Percentiles rank a stretch among this genome's conserved stretches.
Conservation (phyloP, 2,888 invertebrate species). For the Scotopteryx bipunctaria region DNA sequence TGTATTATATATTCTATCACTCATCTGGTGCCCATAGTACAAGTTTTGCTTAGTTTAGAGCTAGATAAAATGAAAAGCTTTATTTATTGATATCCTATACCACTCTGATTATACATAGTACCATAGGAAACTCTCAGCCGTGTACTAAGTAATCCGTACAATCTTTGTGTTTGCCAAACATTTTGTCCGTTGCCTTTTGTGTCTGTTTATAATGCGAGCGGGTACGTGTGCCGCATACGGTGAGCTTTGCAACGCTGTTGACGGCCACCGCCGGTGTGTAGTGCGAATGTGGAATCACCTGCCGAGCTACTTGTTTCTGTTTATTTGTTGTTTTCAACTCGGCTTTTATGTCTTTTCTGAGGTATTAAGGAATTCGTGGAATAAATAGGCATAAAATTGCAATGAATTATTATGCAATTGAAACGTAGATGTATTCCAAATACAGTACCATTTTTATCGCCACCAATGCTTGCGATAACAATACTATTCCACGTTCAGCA, state of each 20-base stretch:
- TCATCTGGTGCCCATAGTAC: too few species aligned
- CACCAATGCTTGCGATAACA: too few species aligned
- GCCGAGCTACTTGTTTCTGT: conserved; percentile 41
- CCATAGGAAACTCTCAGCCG: too few species aligned
- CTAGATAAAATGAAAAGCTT: too few species aligned
- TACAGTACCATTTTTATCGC: too few species aligned
- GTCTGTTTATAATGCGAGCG: conserved; percentile 58
- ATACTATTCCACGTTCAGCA: too few species aligned
- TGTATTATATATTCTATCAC: too few species aligned
- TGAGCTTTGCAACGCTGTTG: conserved; percentile 58
- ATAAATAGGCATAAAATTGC: background rate
- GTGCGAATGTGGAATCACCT: conserved; percentile 64
- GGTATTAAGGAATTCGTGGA: background rate
- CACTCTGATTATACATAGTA: too few species aligned
- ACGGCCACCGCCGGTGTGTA: conserved; percentile 43
- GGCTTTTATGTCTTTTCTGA: background rate
- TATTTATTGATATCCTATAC: too few species aligned
- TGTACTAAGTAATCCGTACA: background rate
- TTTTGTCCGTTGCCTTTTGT: conserved; percentile 38
- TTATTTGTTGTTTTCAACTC: conserved; percentile 8
- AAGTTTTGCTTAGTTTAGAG: too few species aligned
- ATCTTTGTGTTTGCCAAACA: conserved; percentile 43
- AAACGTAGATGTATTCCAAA: too few species aligned
- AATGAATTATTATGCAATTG: too few species aligned
- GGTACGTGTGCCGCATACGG: conserved; percentile 70